Evolutionary conservation across 2,888 invertebrate genomes (phyloP).

Genomic region (Coleophora flavipennella): DNA sequence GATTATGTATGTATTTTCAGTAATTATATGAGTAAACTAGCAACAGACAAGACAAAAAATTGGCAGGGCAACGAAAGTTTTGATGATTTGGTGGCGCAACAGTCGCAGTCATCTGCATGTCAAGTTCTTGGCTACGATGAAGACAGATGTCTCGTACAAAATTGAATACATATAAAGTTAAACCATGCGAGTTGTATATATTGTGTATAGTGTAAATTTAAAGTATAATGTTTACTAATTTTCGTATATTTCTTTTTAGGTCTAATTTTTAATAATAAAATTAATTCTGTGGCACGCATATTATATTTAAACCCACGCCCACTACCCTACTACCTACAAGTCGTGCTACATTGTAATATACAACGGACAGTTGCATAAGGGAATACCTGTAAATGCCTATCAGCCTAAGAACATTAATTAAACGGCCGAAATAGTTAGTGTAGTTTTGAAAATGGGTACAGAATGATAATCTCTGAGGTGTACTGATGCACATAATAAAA

Average conservation of each 20-base stretch:
- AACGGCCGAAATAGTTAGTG: not conserved
- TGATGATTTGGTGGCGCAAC: slow-evolving; percentile 3
- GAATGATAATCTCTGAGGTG: not conserved
- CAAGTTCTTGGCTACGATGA: slow-evolving; percentile 10
- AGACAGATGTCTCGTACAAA: not conserved
- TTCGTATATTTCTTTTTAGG: too few species aligned
- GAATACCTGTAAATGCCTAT: slow-evolving; percentile 3
- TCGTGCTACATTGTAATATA: too few species aligned
- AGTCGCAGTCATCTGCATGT: slow-evolving; percentile 6
- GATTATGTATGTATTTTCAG: too few species aligned
- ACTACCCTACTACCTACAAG: too few species aligned
- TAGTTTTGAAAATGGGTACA: not conserved
- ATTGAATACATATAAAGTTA: not conserved
- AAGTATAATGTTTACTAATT: too few species aligned
- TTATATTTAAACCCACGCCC: too few species aligned
- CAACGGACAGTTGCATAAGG: slow-evolving; percentile 1
- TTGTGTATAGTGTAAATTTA: too few species aligned
- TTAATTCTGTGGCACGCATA: too few species aligned
- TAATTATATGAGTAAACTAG: too few species aligned
- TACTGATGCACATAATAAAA: not conserved
- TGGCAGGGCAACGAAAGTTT: not conserved
- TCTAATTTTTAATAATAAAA: too few species aligned
- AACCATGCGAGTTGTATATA: slow-evolving; percentile 2
- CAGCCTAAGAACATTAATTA: not conserved
- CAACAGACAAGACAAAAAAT: too few species aligned